Conservation (phyloP, 2,888 invertebrate species). For the Orgyia antiqua region DNA sequence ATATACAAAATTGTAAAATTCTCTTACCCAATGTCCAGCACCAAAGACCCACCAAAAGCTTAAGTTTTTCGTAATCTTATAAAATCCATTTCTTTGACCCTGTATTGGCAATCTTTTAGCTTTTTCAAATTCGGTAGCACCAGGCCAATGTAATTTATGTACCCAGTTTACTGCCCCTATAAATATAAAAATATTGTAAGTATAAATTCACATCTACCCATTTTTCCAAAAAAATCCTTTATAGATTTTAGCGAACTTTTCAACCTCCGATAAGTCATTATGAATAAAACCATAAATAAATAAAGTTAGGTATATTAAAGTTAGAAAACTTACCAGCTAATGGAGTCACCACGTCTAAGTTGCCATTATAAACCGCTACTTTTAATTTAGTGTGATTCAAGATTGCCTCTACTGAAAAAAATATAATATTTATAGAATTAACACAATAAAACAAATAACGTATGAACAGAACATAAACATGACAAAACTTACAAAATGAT, state of each 20-base stretch:
- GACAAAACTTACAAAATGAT: conserved; percentile 58
- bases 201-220: no score
- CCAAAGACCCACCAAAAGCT: conserved; percentile 65
- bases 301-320: no score
- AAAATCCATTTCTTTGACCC: conserved; percentile 55
- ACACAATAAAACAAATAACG: background rate
- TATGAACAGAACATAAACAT: background rate
- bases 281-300: no score
- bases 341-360: conserved; percentile 61
- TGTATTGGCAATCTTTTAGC: conserved; percentile 39
- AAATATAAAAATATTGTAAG: no score
- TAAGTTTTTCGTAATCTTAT: conserved; percentile 44
- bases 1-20: no score
- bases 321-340: conserved; percentile 48
- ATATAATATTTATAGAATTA: background rate
- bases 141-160: conserved; percentile 59
- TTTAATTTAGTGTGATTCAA: conserved; percentile 53
- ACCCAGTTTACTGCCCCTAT: conserved; percentile 66
- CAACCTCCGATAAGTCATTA: no score
- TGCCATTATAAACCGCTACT: conserved; percentile 62
- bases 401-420: conserved; percentile 59
- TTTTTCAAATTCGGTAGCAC: conserved; percentile 44
- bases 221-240: no score
- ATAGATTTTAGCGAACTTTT: no score
- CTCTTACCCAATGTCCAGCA: conserved; percentile 62